phyloP scores from a whole-genome alignment of 2,113 vertebrate genomes.

The Rhea americana region DNA sequence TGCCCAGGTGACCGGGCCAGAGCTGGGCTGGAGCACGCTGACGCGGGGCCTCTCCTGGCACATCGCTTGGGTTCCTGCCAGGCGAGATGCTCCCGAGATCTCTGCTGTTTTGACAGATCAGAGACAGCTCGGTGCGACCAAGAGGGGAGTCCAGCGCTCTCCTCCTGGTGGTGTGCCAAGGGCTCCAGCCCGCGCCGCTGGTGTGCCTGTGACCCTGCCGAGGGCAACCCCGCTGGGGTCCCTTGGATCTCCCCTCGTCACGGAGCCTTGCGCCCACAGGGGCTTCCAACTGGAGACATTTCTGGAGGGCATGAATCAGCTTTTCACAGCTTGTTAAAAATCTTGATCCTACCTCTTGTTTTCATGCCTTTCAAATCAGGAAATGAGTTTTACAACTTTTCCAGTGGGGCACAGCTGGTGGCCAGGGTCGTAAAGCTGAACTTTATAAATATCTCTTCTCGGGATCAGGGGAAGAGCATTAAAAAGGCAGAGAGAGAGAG shows the following conservation, averaged over 20 bases:
- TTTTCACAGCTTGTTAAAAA: conserved; percentile 84
- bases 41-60: neutral
- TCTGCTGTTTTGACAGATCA: neutral
- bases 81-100: neutral
- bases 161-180: neutral
- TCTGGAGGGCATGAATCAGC: conserved; percentile 81
- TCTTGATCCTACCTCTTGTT: conserved; percentile 75
- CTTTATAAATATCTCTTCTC: conserved; percentile 82
- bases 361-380: conserved; percentile 81
- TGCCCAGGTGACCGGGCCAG: neutral
- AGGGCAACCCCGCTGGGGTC: neutral
- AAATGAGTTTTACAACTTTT: conserved; percentile 78
- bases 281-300: conserved; percentile 68
- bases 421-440: conserved; percentile 77
- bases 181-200: neutral
- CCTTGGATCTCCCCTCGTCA: neutral
- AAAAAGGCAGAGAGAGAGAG: conserved; percentile 51
- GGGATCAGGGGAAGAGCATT: conserved; percentile 57
- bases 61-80: rapidly evolving
- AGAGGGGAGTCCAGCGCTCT: neutral
- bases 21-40: neutral
- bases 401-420: conserved; percentile 79
- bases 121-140: rapidly evolving
- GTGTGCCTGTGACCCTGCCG: rapidly evolving
- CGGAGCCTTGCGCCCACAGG: neutral